Evolutionary conservation across 2,797 vertebrate genomes (phyloP).

Genomic region (Pipistrellus nathusii): DNA sequence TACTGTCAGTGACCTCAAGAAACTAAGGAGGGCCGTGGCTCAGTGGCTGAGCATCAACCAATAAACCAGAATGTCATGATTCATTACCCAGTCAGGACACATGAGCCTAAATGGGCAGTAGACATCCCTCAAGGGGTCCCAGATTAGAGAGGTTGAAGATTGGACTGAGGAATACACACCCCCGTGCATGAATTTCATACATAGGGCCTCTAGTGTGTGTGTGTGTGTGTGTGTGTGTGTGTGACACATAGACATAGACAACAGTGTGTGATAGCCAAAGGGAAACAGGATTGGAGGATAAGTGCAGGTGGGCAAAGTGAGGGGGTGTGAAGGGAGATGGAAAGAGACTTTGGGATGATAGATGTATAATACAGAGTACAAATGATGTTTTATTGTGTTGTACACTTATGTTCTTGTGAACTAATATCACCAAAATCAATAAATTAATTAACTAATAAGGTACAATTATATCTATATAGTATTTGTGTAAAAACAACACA

Average conservation of each 20-base stretch:
- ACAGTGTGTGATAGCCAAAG: neutral
- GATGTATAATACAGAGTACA: neutral
- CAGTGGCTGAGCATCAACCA: too few relatives aligned
- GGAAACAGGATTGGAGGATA: neutral
- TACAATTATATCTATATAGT: neutral
- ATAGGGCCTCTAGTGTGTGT: too few relatives aligned
- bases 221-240: too few relatives aligned
- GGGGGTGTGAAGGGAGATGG: neutral
- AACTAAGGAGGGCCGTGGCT: neutral
- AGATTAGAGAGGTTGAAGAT: too few relatives aligned
- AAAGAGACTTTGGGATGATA: neutral
- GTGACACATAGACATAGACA: neutral
- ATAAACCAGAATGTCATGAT: too few relatives aligned
- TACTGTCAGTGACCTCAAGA: neutral
- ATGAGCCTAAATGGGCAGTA: too few relatives aligned
- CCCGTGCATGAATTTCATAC: too few relatives aligned
- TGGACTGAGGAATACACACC: too few relatives aligned
- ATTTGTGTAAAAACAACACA: neutral
- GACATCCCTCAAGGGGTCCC: too few relatives aligned
- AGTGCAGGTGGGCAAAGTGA: neutral
- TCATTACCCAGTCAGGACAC: too few relatives aligned
- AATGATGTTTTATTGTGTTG: neutral
- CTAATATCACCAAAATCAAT: neutral
- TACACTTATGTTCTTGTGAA: neutral
- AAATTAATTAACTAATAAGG: neutral